Evolutionary conservation across 2,797 vertebrate species (phyloP), one percentile per base, ranked within the genome.

Genomic region (Crenichthys baileyi): DNA sequence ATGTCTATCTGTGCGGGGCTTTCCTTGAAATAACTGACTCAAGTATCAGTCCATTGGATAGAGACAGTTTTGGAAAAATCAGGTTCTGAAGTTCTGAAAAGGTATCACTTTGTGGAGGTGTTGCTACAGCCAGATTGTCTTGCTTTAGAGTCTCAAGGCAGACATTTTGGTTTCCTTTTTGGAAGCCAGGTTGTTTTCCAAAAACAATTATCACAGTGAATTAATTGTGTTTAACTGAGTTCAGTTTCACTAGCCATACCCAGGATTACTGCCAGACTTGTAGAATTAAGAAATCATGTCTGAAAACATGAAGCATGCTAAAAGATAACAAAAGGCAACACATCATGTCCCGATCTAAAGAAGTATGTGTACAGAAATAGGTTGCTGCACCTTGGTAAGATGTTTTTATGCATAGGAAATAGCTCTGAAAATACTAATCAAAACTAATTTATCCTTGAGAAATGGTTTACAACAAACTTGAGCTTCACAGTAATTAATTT

Each of bases 11-110:
- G 9, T 79, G 50, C 72, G 41, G 12, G 24, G 4, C 70, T 63
- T 72, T 82, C 63, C 63, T 83, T 78, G 44, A 74, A 22, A 72
- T 68, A 77, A 55, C n/a, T 71, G 15, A 82, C 77, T 68, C 51
- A n/a, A 78, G 50, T 77, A 81, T 73, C 4, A 36, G 48, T 48
- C 36, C 46, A 20, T 7, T 76, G 70, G 61, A 86, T 9, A 6
- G 29, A 82, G 36, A 60, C 31, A 70, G 73, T 72, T 78, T 81
- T 78, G 56, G 67, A 31, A 77, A 73, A 79, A 79, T 36, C 51
- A 39, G 65, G 63, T 31, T 31, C 31, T 31, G 31, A 78, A 46
- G 73, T 83, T 82, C 71, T 51, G 26, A 20, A 20, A 15, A 39
- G 50, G 63, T 71, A n/a, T 76, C 7, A 56, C 65, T 48, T 78